Base-by-base conservation (phyloP, 2,797 vertebrate genomes). In the Alauda arvensis region DNA sequence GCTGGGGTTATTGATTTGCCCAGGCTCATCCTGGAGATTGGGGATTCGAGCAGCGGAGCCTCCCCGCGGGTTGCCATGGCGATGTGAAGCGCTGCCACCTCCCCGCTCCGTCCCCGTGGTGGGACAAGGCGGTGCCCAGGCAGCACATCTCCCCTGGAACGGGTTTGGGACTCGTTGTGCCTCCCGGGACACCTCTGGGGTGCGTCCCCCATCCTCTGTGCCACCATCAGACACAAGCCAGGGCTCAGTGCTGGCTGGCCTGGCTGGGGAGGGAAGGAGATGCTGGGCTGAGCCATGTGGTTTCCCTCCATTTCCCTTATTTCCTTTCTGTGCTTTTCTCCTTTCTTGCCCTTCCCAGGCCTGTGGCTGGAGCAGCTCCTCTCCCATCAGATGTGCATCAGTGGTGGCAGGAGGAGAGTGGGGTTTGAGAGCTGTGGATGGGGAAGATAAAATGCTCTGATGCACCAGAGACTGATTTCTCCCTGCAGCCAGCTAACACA, bases 171-270 rank as follows among this genome's bases (percentile, higher is more conserved):
- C 39, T 83, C 1, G 0, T 10, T 2, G 5, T 56, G n/a, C n/a
- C 39, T 48, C 49, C 53, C 0, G 3, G 52, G 15, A 1, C 45
- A 31, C 4, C 31, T 56, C 37, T 26, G 55, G 21, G 31, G 18
- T 3, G 3, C 45, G 20, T 31, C 18, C 20, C 13, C 2, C 5
- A 2, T 18, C 18, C 25, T 63, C 42, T 17, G 15, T 46, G 69
- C 72, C 9, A 1, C 6, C 39, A 9, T 12, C 5, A 33, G 65
- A 13, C 0, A 4, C 39, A 25, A 39, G 21, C 0, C 2, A 43
- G 45, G 37, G 49, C 39, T 86, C 62, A 20, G 70, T 0, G 0
- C 57, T 14, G n/a, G 34, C 39, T 53, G 69, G 28, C 28, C 61
- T 26, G 13, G 8, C 39, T 66, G 77, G 20, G 28, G 24, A 24